These are phyloP conservation scores for Oedothorax gibbosus DNA, from an alignment of 1,140 invertebrate genomes.

Conservation along the genomic window DNA sequence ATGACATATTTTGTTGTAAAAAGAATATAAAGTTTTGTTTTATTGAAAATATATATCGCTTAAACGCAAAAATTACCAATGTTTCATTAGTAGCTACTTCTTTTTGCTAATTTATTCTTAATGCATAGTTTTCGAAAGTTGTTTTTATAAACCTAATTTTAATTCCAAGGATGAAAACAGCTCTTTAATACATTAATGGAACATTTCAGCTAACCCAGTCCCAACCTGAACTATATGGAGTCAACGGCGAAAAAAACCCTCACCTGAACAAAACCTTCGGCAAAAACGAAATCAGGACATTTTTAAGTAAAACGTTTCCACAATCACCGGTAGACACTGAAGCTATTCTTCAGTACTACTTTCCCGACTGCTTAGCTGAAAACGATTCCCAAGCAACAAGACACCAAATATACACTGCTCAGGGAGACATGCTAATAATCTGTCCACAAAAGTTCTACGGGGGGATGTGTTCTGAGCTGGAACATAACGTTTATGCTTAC, in stretches of 20 bases:
- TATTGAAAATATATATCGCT: too few species aligned
- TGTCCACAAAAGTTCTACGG: neutral
- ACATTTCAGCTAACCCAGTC: neutral
- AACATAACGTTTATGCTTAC: constrained; percentile 57
- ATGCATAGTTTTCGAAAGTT: neutral
- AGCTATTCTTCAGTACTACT: neutral
- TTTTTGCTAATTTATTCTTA: neutral
- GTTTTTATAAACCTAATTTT: neutral
- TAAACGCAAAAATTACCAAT: neutral
- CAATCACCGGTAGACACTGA: neutral
- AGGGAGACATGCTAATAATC: neutral
- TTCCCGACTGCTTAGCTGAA: neutral
- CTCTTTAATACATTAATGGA: neutral
- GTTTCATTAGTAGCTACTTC: neutral
- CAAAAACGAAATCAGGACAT: neutral
- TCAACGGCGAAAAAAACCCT: constrained; percentile 5
- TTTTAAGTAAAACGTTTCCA: neutral
- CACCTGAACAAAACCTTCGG: neutral
- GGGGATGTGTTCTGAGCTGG: neutral
- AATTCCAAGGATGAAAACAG: neutral
- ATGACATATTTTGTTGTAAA: too few species aligned
- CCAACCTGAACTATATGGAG: neutral
- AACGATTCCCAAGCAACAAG: neutral
- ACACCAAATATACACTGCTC: neutral
- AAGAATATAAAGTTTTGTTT: too few species aligned